Conservation (phyloP, 2,888 invertebrate species). For the Oxytorus armatus region DNA sequence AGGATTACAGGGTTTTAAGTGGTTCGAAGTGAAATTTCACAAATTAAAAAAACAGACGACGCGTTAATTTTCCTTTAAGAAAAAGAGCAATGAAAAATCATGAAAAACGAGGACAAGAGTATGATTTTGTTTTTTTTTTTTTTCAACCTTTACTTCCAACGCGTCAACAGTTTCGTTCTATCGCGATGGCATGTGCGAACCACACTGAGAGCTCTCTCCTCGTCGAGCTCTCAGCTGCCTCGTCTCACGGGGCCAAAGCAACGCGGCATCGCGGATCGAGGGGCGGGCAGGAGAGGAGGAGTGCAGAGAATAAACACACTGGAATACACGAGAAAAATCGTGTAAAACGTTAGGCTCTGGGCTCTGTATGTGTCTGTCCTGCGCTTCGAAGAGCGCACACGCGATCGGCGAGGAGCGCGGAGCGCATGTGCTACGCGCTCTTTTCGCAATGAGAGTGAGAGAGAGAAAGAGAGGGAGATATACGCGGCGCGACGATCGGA, state of each 20-base stretch:
- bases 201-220: slow-evolving; percentile 49
- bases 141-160: neutral
- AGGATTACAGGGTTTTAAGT: no score
- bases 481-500: slow-evolving; percentile 52
- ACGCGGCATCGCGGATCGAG: slow-evolving; percentile 16
- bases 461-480: slow-evolving; percentile 58
- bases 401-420: slow-evolving; percentile 49
- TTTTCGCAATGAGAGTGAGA: slow-evolving; percentile 28
- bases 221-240: slow-evolving; percentile 47
- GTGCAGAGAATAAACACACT: slow-evolving; percentile 32
- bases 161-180: neutral
- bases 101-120: neutral
- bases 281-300: slow-evolving; percentile 1
- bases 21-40: no score
- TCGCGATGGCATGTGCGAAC: slow-evolving; percentile 49
- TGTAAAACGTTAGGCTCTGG: slow-evolving; percentile 22
- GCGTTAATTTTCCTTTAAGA: no score
- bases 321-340: slow-evolving; percentile 53
- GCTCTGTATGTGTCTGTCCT: slow-evolving; percentile 3
- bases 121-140: neutral
- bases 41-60: no score
- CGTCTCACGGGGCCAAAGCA: slow-evolving; percentile 26
- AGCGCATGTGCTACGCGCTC: slow-evolving; percentile 58
- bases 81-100: neutral
- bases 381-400: slow-evolving; percentile 49